These are phyloP conservation scores for Tromatobia lineatoria DNA, from an alignment of 2,888 invertebrate genomes.

Conservation along the genomic window DNA sequence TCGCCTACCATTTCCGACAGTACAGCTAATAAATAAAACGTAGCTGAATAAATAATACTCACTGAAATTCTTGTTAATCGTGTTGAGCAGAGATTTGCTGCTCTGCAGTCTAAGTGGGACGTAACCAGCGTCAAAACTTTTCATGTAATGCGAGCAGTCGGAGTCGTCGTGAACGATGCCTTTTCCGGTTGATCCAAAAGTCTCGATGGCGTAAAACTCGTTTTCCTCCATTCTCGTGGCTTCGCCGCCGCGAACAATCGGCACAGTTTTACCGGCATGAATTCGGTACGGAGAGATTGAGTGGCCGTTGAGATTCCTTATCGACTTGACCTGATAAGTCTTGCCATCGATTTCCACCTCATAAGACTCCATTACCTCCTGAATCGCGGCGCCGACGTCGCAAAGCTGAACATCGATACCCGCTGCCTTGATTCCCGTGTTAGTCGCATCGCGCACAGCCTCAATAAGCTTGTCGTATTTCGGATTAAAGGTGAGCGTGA, in stretches of 20 bases:
- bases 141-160: constrained; percentile 99
- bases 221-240: constrained; percentile 99
- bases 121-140: constrained; percentile 97
- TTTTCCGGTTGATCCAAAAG: constrained; percentile 98
- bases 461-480: constrained; percentile 97
- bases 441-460: constrained; percentile 99
- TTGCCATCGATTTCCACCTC: constrained; percentile 99
- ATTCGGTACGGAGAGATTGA: constrained; percentile 99
- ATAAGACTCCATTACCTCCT: constrained; percentile 99
- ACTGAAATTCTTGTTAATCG: constrained; percentile 98
- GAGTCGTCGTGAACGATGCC: constrained; percentile 99
- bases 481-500: constrained; percentile 98
- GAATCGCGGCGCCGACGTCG: constrained; percentile 98
- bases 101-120: constrained; percentile 97
- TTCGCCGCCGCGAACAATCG: constrained; percentile 99
- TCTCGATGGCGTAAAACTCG: constrained; percentile 99
- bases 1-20: too few relatives aligned
- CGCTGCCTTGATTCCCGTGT: constrained; percentile 97
- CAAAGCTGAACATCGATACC: constrained; percentile 99
- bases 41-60: too few relatives aligned
- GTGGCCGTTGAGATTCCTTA: constrained; percentile 99
- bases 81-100: constrained; percentile 95
- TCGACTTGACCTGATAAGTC: constrained; percentile 98
- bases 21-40: too few relatives aligned
- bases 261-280: constrained; percentile 99